Evolutionary conservation across 2,888 invertebrate genomes (phyloP), one percentile per base, ranked within the genome.

Genomic region (Spilosoma lubricipeda): DNA sequence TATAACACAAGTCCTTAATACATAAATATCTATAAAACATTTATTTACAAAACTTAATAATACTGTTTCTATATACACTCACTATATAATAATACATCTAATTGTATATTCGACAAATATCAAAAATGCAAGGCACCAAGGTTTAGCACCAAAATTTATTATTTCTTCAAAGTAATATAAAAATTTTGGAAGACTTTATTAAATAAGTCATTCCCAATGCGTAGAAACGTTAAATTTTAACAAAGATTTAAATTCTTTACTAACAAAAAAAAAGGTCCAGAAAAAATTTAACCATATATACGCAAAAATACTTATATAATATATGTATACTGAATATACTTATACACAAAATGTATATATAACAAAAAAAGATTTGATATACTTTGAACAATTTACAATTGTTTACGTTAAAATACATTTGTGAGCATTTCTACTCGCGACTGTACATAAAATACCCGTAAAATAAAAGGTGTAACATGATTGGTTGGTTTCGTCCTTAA

Each of bases 41-140:
- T 83, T 89, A 92, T 90, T 85, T 88, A 90, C 90, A 91, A 63
- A 88, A 83, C 87, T 87, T 89, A 90, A 88, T 90, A 91, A 92
- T 91, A 91, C 91, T 89, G 89, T 84, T 87, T 67, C 83, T 89
- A 89, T 89, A 86, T 88, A 90, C 85, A 85, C 77, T 82, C 73
- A n/a, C 45, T 82, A 73, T 59, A 39, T 71, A 74, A 77, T 77
- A 78, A 79, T 45, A 81, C 79, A 80, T 82, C 56, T 82, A 80
- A 74, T 73, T 80, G 77, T 78, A 78, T 81, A 74, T 77, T 79
- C 70, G 83, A 80, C 83, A 83, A 80, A 81, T 48, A 72, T 66
- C 42, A 79, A 82, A 86, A 88, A 87, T 86, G 86, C 87, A 90
- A 88, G 90, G 89, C 91, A 91, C 90, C 88, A 11, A 18, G 33